phyloP scores from a whole-genome alignment of 2,797 vertebrate species.

The Eulemur mongoz region DNA sequence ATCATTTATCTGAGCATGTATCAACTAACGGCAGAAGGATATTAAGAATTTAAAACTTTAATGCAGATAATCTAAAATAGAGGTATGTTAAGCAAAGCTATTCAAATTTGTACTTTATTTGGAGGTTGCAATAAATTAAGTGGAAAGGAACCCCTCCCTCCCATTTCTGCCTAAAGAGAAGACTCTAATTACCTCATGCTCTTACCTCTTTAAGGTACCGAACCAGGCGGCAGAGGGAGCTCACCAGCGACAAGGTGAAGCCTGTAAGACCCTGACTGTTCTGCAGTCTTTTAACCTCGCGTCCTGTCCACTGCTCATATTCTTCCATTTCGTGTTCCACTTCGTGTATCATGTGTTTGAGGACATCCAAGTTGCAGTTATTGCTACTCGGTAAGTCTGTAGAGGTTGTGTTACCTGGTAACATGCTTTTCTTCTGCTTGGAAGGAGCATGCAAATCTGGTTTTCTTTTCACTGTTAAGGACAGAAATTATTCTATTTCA shows the following conservation, averaged over 20 bases:
- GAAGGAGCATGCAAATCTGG: constrained; percentile 49
- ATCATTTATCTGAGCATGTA: constrained; percentile 33
- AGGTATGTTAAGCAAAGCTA: constrained; percentile 26
- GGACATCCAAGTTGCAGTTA: constrained; percentile 88
- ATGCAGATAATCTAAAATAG: background rate
- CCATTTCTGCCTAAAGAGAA: background rate
- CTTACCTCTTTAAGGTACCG: constrained; percentile 91
- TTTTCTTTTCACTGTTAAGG: constrained; percentile 82
- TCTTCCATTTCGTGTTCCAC: constrained; percentile 92
- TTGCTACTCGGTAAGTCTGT: constrained; percentile 78
- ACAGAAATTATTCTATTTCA: constrained; percentile 64
- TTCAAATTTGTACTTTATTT: constrained; percentile 18
- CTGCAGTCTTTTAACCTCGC: constrained; percentile 74
- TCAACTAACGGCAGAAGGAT: background rate
- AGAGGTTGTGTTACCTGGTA: constrained; percentile 71
- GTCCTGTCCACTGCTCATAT: constrained; percentile 82
- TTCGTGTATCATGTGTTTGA: constrained; percentile 91
- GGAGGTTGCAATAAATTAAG: background rate
- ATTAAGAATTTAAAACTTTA: constrained; percentile 17
- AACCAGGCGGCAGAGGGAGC: constrained; percentile 90
- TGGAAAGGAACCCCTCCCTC: background rate
- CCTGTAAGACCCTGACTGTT: constrained; percentile 88
- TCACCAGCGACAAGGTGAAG: constrained; percentile 93
- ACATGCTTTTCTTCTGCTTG: constrained; percentile 63
- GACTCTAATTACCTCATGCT: background rate